These are phyloP conservation scores for Pentalonia nigronervosa DNA, from an alignment of 1,140 invertebrate species.

Conservation along the genomic window DNA sequence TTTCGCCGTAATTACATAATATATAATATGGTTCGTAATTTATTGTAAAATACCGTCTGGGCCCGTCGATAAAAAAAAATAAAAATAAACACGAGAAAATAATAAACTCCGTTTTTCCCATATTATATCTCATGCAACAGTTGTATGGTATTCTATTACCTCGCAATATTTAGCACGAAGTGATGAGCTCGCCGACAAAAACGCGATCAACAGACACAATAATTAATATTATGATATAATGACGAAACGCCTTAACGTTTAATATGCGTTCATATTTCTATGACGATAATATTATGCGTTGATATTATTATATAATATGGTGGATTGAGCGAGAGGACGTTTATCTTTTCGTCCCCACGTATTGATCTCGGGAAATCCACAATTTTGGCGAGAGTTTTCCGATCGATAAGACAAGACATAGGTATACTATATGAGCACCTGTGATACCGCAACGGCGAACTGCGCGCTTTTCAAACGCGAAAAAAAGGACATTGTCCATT, in stretches of 20 bases:
- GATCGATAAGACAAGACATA: too few species aligned
- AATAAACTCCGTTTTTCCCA: not conserved
- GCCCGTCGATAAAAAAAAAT: conserved; percentile 37
- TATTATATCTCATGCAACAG: not conserved
- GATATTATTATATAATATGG: not conserved
- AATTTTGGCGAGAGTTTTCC: too few species aligned
- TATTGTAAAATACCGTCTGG: conserved; percentile 46
- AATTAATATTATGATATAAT: not conserved
- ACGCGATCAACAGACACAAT: not conserved
- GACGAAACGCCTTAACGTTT: not conserved
- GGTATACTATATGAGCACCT: too few species aligned
- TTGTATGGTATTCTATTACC: too few species aligned
- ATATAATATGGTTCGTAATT: not conserved
- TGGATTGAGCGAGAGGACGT: not conserved
- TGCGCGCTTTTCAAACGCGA: not conserved
- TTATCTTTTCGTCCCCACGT: not conserved
- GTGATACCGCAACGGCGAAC: too few species aligned
- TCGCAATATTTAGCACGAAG: not conserved
- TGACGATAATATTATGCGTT: not conserved
- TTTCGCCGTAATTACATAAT: conserved; percentile 13
- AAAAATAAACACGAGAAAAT: conserved; percentile 21
- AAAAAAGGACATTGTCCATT: too few species aligned
- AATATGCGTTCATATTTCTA: not conserved
- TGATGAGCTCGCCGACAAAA: not conserved
- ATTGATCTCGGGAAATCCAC: not conserved